Evolutionary conservation across 2,797 vertebrate species (phyloP), one percentile per base, ranked within the genome.

Genomic region (Diglossa cyanea): DNA sequence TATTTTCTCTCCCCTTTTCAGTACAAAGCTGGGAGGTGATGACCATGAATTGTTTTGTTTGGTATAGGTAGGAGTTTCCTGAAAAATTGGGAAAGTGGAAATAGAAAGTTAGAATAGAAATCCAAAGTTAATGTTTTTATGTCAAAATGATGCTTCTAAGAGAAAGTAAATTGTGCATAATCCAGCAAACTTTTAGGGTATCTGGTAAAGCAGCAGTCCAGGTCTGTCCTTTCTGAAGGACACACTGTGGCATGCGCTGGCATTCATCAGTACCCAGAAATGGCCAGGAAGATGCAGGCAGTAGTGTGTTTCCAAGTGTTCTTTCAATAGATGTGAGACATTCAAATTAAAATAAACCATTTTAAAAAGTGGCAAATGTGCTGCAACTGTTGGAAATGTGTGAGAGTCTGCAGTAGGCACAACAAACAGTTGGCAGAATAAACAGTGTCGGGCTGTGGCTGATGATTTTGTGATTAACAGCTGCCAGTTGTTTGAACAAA

Each of bases 381-480:
- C 66, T 90, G 75, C 78, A 71, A 63, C 50, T 74, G 33, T 87
- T 95, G 68, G 87, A 74, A 82, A 54, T 39, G 53, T 30, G 60
- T 75, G 72, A 62, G 73, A 75, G 65, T 42, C 63, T 85, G 40
- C 55, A 93, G 75, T 45, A 91, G 72, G 57, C 54, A 88, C 51
- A 54, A 47, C 78, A 87, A 88, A 94, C 67, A 71, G 55, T 63
- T 91, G 89, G 87, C 81, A 83, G 53, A 87, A 79, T 30, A 63
- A 89, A 33, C 28, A 23, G n/a, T 47, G 72, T 57, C 3, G 1
- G 33, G 45, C 61, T 85, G 60, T 54, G 24, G 25, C 81, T 83
- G 57, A 35, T 67, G 65, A 61, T 80, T 79, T 86, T 15, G 6
- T 71, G 50, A 75, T 50, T 57, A 78, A 35, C 85, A 50, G 66